Conservation (phyloP, 1,140 invertebrate genomes). For the Conus ventricosus region DNA sequence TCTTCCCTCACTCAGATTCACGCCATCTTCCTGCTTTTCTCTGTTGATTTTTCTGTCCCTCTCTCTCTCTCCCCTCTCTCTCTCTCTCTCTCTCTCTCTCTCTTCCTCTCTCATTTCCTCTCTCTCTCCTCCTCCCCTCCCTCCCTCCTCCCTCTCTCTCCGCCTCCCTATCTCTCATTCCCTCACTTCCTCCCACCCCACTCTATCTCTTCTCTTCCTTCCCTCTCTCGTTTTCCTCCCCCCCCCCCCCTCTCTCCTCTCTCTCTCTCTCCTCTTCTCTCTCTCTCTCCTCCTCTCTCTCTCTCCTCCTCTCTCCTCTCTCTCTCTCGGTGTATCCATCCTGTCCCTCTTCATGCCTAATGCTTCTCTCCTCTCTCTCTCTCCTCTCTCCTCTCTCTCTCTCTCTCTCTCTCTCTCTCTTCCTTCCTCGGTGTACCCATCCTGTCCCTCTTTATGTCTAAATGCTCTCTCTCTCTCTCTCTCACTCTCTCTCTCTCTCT, state of each 20-base stretch:
- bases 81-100: neutral
- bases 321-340: neutral
- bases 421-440: neutral
- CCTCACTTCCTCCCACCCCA: no score
- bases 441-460: no score
- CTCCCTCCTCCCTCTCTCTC: neutral
- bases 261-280: neutral
- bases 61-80: neutral
- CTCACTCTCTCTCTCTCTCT: neutral
- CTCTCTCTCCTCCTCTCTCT: neutral
- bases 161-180: neutral
- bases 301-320: neutral
- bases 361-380: no score
- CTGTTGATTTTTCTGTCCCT: constrained; percentile 16
- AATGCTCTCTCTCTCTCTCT: neutral
- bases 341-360: no score
- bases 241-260: no score
- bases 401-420: neutral
- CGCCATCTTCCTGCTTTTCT: neutral
- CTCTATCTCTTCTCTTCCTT: neutral
- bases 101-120: neutral
- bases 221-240: no score
- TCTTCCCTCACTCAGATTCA: no score
- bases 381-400: neutral
- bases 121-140: neutral